These are phyloP conservation scores for Phoxinus dragarum DNA, from an alignment of 2,797 vertebrate species.

Conservation along the genomic window DNA sequence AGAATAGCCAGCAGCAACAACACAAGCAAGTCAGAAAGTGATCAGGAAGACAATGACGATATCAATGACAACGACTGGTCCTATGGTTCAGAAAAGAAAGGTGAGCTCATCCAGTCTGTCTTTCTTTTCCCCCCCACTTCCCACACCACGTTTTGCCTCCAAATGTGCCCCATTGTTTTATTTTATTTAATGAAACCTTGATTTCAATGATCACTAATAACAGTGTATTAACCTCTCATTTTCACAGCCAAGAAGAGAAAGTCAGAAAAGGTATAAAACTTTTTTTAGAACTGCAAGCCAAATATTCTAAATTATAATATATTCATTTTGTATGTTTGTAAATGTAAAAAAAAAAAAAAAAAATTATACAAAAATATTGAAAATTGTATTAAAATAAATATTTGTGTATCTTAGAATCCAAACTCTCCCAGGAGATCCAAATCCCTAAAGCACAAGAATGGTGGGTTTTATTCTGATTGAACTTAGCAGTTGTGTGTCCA, in stretches of 20 bases:
- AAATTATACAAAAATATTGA: background rate
- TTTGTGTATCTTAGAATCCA: conserved; percentile 82
- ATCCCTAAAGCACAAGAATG: conserved; percentile 96
- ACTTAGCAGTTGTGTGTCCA: background rate
- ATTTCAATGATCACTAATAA: background rate
- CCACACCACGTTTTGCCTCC: background rate
- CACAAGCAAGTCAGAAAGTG: conserved; percentile 96
- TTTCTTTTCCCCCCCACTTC: background rate
- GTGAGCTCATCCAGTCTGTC: conserved; percentile 68
- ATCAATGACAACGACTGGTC: conserved; percentile 99
- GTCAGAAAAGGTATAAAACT: conserved; percentile 87
- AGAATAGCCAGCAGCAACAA: conserved; percentile 96
- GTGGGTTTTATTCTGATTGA: conserved; percentile 74
- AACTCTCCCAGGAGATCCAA: conserved; percentile 96
- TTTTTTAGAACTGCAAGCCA: background rate
- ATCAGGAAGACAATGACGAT: conserved; percentile 97
- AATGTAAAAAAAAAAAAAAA: background rate
- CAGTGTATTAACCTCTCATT: background rate
- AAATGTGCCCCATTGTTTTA: background rate
- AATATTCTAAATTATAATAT: background rate
- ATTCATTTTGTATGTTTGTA: background rate
- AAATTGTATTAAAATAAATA: background rate
- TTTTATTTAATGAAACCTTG: background rate
- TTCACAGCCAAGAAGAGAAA: conserved; percentile 93
- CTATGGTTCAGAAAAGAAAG: conserved; percentile 96